Percentiles rank a stretch among this genome's conserved stretches.
Conservation (phyloP, 2,797 vertebrate species). For the Pempheris klunzingeri region DNA sequence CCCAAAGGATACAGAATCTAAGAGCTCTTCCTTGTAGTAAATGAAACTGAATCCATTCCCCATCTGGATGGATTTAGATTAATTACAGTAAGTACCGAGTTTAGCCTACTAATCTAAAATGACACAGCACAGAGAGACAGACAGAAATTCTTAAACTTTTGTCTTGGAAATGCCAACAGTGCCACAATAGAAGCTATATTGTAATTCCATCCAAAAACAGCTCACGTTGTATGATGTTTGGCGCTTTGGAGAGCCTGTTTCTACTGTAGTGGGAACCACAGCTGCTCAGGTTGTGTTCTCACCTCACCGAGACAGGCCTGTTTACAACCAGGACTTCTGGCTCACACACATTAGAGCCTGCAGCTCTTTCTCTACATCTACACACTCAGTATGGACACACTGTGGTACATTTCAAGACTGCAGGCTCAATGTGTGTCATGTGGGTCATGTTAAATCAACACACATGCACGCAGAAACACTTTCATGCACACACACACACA, state of each 20-base stretch:
- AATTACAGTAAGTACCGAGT: conserved; percentile 56
- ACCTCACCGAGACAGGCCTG: conserved; percentile 46
- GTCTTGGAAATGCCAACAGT: conserved; percentile 40
- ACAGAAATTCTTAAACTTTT: conserved; percentile 40
- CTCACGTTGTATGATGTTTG: conserved; percentile 37
- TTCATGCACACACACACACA: background rate
- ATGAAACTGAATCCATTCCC: conserved; percentile 65
- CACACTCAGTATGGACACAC: background rate
- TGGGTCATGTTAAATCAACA: conserved; percentile 20
- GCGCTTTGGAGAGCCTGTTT: conserved; percentile 23
- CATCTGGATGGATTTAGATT: conserved; percentile 74
- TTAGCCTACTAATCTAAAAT: conserved; percentile 68
- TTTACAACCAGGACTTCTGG: conserved; percentile 49
- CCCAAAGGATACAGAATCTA: conserved; percentile 47
- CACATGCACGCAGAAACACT: conserved; percentile 14
- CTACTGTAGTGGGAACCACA: conserved; percentile 24
- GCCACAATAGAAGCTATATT: conserved; percentile 44
- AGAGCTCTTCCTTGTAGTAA: conserved; percentile 45
- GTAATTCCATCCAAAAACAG: conserved; percentile 52
- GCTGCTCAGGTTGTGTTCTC: conserved; percentile 47
- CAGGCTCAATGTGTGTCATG: background rate
- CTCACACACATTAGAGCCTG: conserved; percentile 15
- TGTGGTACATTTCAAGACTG: conserved; percentile 5
- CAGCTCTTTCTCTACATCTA: conserved; percentile 20
- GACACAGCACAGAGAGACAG: conserved; percentile 37